Conservation (phyloP, 2,113 vertebrate genomes). For the Willisornis vidua region DNA sequence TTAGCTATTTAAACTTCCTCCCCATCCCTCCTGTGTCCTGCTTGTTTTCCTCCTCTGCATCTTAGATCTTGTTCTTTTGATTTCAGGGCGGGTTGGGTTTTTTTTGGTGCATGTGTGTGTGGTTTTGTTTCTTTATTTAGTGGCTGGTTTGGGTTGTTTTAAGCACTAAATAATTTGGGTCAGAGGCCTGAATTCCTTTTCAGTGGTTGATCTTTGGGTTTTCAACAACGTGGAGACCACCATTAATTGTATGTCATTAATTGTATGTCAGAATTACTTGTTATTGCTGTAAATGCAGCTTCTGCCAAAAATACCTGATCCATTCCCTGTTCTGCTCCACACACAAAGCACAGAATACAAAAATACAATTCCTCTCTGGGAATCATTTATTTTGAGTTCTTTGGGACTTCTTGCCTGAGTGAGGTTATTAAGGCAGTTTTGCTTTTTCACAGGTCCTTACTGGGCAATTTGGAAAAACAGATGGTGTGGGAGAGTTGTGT, state of each 20-base stretch:
- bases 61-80: not conserved
- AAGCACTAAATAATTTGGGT: not conserved
- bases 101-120: not conserved
- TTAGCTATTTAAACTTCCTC: not conserved
- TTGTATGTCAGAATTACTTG: not conserved
- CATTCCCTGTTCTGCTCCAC: not conserved
- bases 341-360: rapidly evolving
- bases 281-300: not conserved
- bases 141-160: not conserved
- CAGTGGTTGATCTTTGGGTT: not conserved
- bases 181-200: not conserved
- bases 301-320: not conserved
- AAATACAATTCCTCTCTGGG: not conserved
- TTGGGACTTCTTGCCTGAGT: not conserved
- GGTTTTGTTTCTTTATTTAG: not conserved
- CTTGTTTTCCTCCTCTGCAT: not conserved
- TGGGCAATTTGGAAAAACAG: not conserved
- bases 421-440: not conserved
- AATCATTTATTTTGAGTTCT: not conserved
- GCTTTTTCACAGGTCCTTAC: not conserved
- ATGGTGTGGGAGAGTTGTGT: rapidly evolving
- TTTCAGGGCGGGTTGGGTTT: not conserved
- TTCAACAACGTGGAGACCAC: rapidly evolving
- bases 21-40: not conserved
- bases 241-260: not conserved